A percentile compares a stretch with the other conserved stretches of the same genome.
Conservation (phyloP, 1,140 invertebrate genomes). For the Maniola jurtina region DNA sequence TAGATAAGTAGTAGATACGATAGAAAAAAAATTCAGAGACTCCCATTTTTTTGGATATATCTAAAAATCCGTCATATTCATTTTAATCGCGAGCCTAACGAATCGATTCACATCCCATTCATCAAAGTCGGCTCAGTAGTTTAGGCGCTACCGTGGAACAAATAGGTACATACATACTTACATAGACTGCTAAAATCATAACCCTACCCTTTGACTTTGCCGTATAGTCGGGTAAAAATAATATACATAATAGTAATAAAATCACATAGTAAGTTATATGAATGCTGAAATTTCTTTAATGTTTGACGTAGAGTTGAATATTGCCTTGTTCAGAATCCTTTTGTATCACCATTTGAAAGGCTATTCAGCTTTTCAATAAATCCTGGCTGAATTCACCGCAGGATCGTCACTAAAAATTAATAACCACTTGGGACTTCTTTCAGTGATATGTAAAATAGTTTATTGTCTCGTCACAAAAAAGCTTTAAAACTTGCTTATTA, state of each 20-base stretch:
- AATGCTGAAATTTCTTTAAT: constrained; percentile 25
- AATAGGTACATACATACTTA: too few species aligned
- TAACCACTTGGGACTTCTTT: constrained; percentile 36
- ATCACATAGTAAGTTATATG: background rate
- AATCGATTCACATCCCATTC: too few species aligned
- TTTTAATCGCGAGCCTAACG: too few species aligned
- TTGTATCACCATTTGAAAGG: constrained; percentile 50
- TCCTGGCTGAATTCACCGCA: constrained; percentile 51
- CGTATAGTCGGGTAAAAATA: too few species aligned
- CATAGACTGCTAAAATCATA: too few species aligned
- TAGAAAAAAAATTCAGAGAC: too few species aligned
- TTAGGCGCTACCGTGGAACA: too few species aligned
- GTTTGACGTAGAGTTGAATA: constrained; percentile 36
- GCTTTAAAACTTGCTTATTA: background rate
- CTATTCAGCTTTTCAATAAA: constrained; percentile 59
- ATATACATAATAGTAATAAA: background rate
- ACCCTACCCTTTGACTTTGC: too few species aligned
- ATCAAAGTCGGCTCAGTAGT: too few species aligned
- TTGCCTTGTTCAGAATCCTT: constrained; percentile 37
- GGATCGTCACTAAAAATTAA: constrained; percentile 48
- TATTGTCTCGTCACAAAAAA: constrained; percentile 6
- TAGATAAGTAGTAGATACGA: too few species aligned
- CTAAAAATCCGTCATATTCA: too few species aligned
- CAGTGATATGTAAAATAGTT: constrained; percentile 10
- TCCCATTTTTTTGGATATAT: too few species aligned